Evolutionary conservation across 2,113 vertebrate species (phyloP).

Genomic region (Leuciscus idus): DNA sequence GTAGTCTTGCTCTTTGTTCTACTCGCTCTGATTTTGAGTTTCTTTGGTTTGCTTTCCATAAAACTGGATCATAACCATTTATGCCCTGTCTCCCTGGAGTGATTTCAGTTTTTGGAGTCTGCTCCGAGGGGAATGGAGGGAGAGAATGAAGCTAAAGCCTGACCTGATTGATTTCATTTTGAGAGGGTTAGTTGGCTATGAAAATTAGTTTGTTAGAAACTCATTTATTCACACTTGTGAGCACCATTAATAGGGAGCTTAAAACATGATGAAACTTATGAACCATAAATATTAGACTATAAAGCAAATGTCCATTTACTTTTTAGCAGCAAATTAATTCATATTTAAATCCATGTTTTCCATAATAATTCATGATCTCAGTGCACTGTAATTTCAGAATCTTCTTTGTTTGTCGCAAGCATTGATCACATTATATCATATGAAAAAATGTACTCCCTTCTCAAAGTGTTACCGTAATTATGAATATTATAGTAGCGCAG

Average conservation of each 20-base stretch:
- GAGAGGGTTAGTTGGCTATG: not conserved
- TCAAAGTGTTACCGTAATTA: constrained; percentile 50
- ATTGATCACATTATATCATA: constrained; percentile 43
- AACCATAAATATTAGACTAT: not conserved
- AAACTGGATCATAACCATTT: constrained; percentile 12
- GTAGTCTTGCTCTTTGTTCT: constrained; percentile 25
- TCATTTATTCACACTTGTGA: not conserved
- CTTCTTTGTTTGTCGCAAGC: constrained; percentile 37
- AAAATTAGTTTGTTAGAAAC: constrained; percentile 1
- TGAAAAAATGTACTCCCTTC: constrained; percentile 28
- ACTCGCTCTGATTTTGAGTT: not conserved
- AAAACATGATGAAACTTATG: not conserved
- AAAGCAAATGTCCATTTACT: not conserved
- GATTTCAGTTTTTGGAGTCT: constrained; percentile 26
- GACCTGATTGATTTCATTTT: not conserved
- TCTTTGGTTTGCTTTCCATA: constrained; percentile 31
- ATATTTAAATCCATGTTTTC: not conserved
- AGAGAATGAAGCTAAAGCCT: constrained; percentile 8
- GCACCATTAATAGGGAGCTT: not conserved
- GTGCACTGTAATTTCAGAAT: constrained; percentile 19
- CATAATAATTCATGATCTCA: constrained; percentile 16
- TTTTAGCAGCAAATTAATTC: not conserved
- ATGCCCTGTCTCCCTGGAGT: constrained; percentile 27
- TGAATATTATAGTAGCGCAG: constrained; percentile 42
- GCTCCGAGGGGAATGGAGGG: not conserved